phyloP scores from a whole-genome alignment of 2,797 vertebrate species.

The Pteropus rufus region DNA sequence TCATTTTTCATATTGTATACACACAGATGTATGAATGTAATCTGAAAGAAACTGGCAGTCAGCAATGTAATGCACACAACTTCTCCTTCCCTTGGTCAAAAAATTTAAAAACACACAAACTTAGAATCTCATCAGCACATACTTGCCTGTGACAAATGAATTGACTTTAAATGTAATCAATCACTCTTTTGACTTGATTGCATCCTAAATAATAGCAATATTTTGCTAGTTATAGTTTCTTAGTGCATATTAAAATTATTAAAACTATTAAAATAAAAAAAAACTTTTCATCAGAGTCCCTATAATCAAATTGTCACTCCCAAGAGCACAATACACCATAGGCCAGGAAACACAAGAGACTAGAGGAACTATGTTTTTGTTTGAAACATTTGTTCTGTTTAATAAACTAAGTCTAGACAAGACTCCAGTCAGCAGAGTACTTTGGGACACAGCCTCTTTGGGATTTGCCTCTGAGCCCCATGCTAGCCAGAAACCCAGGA shows the following conservation, averaged over 20 bases:
- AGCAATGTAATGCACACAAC: too few species aligned
- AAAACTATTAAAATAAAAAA: not conserved
- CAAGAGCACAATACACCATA: not conserved
- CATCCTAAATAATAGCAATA: not conserved
- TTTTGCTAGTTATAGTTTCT: not conserved
- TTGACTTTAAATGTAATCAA: not conserved
- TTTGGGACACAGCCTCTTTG: not conserved
- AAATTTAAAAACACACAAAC: too few species aligned
- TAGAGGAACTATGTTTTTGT: not conserved
- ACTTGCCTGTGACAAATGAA: not conserved
- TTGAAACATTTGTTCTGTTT: not conserved
- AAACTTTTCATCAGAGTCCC: not conserved
- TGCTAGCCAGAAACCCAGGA: too few species aligned
- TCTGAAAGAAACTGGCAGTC: too few species aligned
- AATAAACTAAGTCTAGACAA: not conserved
- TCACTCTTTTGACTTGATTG: not conserved
- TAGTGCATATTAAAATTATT: not conserved
- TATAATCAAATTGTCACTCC: not conserved
- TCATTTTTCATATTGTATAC: too few species aligned
- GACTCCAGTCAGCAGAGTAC: not conserved
- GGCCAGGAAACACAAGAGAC: not conserved
- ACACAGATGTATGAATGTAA: too few species aligned
- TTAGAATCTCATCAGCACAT: too few species aligned
- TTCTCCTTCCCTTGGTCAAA: too few species aligned
- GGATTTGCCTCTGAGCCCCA: not conserved